Base-by-base conservation (phyloP, 1,140 invertebrate species). In the Ostrea edulis region DNA sequence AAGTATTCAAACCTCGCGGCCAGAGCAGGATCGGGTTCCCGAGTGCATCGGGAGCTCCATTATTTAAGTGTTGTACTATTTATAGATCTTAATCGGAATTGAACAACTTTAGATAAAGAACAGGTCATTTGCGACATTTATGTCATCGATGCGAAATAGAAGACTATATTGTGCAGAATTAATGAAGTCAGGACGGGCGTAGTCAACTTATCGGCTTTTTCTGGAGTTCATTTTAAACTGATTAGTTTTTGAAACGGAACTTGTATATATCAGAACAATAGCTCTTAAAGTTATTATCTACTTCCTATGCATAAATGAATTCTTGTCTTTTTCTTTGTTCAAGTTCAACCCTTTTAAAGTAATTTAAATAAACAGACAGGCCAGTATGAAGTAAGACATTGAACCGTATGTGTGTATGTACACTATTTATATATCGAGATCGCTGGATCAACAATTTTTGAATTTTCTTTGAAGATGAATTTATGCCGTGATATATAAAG, bases 21-120 rank as follows among this genome's bases (percentile, higher is more conserved):
- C 29, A 77, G 29, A 77, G 35, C 25, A 9, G 4, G 68, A 29
- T 77, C 68, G 29, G 29, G 25, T 77, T 77, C 29, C 68, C 25
- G 68, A 77, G 68, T 77, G 68, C 68, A 77, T 77, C 68, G 29
- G 68, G 68, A 77, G 35, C 25, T 35, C 29, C 68, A 77, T 77
- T 77, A 77, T 77, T 77, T 77, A 29, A 77, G 68, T 77, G 68
- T 77, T 77, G 68, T 77, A 77, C 35, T 77, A 77, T 77, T 77
- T 29, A 77, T 77, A 77, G 68, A 77, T 77, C 68, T 35, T 77
- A 77, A 77, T 77, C 68, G 25, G 11, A 77, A 77, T 25, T 35
- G 68, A 77, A 29, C 68, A 77, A 14, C 68, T 77, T 77, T 17
- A 77, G 68, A 77, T 77, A 77, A 77, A 77, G 12, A 25, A 22